Evolutionary conservation across 1,140 invertebrate genomes (phyloP).

Genomic region (Pogonomyrmex barbatus): DNA sequence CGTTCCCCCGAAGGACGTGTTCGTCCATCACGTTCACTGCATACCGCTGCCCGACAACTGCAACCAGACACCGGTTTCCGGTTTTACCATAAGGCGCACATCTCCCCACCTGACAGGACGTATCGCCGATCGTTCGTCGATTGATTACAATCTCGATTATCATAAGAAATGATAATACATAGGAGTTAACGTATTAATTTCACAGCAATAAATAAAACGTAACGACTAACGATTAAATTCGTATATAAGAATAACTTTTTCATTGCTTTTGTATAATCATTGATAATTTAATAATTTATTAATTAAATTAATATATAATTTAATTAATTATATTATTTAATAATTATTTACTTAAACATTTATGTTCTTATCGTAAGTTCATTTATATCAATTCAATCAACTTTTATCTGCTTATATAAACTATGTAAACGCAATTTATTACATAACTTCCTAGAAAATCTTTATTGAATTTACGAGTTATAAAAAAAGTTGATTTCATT

Average conservation of each 20-base stretch:
- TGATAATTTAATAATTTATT: not conserved
- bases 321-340: not conserved
- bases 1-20: constrained; percentile 95
- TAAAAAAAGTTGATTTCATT: not conserved
- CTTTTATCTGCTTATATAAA: not conserved
- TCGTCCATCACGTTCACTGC: constrained; percentile 96
- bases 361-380: not conserved
- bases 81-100: constrained; percentile 75
- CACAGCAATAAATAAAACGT: not conserved
- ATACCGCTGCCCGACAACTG: constrained; percentile 96
- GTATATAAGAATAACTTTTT: not conserved
- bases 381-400: not conserved
- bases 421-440: constrained; percentile 29
- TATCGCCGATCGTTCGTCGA: constrained; percentile 54
- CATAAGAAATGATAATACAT: not conserved
- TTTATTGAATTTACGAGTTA: not conserved
- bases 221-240: not conserved
- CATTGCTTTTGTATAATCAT: not conserved
- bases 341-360: constrained; percentile 8
- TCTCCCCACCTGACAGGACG: constrained; percentile 52
- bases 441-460: not conserved
- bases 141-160: constrained; percentile 25
- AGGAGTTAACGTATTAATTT: not conserved
- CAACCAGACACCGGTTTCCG: constrained; percentile 86
- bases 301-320: no score